phyloP scores from a whole-genome alignment of 2,888 invertebrate genomes.

The Lycophotia porphyrea region DNA sequence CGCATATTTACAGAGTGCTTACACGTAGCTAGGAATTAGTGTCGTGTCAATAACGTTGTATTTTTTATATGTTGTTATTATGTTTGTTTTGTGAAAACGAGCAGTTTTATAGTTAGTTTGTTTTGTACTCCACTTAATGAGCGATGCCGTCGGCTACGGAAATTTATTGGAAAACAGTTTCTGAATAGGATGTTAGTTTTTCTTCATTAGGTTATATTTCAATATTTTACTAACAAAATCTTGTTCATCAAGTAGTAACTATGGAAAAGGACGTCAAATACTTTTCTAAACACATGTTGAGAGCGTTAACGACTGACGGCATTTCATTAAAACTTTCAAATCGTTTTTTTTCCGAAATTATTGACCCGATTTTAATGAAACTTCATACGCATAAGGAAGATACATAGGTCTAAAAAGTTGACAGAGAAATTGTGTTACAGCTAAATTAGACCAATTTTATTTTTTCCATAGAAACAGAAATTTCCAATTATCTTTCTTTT shows the following conservation, averaged over 20 bases:
- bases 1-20: slow-evolving; percentile 23
- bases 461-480: too few relatives aligned
- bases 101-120: not conserved
- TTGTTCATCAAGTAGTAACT: not conserved
- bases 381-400: too few relatives aligned
- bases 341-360: too few relatives aligned
- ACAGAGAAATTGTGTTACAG: too few relatives aligned
- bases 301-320: too few relatives aligned
- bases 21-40: slow-evolving; percentile 25
- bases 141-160: not conserved
- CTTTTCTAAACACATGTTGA: slow-evolving; percentile 22
- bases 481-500: too few relatives aligned
- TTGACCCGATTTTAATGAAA: too few relatives aligned
- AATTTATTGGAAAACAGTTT: not conserved
- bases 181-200: not conserved
- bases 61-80: not conserved
- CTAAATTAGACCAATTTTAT: too few relatives aligned
- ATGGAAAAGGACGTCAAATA: slow-evolving; percentile 22
- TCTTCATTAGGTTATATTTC: not conserved
- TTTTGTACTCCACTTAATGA: slow-evolving; percentile 3
- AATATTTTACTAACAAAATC: slow-evolving; percentile 2
- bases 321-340: too few relatives aligned
- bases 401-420: too few relatives aligned
- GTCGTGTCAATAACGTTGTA: slow-evolving; percentile 23
- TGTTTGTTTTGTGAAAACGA: slow-evolving; percentile 19